phyloP scores from a whole-genome alignment of 2,113 vertebrate species.

The Balaeniceps rex region DNA sequence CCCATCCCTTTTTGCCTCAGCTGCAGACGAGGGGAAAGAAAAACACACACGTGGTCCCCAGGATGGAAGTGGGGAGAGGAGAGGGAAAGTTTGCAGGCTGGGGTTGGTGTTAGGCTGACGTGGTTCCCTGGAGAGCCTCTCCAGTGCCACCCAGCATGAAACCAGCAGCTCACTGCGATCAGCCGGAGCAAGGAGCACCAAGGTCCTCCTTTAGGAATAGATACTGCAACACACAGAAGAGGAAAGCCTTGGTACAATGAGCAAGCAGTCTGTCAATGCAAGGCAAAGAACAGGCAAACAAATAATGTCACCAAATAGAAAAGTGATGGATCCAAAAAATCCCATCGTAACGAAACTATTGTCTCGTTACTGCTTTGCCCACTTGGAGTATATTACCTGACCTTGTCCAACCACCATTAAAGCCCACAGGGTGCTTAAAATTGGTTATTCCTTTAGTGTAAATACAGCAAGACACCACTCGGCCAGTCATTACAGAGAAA shows the following conservation, averaged over 20 bases:
- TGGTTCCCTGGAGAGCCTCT: background rate
- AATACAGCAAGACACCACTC: background rate
- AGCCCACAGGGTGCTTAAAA: background rate
- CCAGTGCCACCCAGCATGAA: background rate
- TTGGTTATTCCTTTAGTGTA: background rate
- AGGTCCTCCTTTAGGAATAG: background rate
- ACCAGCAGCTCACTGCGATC: background rate
- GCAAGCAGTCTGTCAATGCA: background rate
- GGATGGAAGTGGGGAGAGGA: background rate
- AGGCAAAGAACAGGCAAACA: background rate
- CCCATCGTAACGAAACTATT: background rate
- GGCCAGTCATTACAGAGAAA: background rate
- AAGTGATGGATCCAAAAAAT: background rate
- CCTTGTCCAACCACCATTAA: background rate
- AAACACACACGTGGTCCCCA: background rate
- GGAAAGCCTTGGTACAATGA: background rate
- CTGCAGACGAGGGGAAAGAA: constrained; percentile 39
- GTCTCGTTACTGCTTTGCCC: background rate
- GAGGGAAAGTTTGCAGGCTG: background rate
- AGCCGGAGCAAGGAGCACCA: background rate
- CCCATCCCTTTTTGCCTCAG: constrained; percentile 9
- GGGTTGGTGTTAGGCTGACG: rapidly evolving
- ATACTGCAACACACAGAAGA: background rate
- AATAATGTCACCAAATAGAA: background rate
- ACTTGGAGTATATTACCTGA: background rate